Evolutionary conservation across 2,888 invertebrate genomes (phyloP).

Genomic region (Mechanitis messenoides): DNA sequence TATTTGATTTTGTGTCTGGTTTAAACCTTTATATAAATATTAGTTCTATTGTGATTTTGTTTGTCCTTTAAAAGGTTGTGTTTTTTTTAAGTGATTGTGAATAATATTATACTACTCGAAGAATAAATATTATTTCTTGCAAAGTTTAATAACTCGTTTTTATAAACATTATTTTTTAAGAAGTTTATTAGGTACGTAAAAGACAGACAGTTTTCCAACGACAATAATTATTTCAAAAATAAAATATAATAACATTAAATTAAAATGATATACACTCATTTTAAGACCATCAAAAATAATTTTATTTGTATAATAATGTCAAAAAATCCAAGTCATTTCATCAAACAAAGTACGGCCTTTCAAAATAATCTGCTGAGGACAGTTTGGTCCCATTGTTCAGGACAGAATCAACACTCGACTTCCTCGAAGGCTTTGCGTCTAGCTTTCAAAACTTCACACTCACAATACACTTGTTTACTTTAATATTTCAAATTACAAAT

Average conservation of each 20-base stretch:
- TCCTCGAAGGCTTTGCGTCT: slow-evolving; percentile 64
- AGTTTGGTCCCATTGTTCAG: slow-evolving; percentile 65
- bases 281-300: too few relatives aligned
- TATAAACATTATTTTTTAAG: too few relatives aligned
- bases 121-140: too few relatives aligned
- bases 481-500: slow-evolving; percentile 17
- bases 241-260: too few relatives aligned
- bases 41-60: not conserved
- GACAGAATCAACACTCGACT: slow-evolving; percentile 65
- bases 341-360: slow-evolving; percentile 45
- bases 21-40: slow-evolving; percentile 5
- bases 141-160: too few relatives aligned
- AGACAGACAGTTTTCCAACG: too few relatives aligned
- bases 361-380: slow-evolving; percentile 61
- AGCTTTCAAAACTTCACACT: slow-evolving; percentile 65
- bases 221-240: too few relatives aligned
- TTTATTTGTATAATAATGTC: slow-evolving; percentile 11
- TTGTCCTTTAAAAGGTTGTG: slow-evolving; percentile 26
- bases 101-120: too few relatives aligned
- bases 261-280: too few relatives aligned
- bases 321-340: slow-evolving; percentile 55
- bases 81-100: slow-evolving; percentile 11
- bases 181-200: too few relatives aligned
- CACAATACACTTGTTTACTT: slow-evolving; percentile 32
- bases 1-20: not conserved